Base-by-base conservation (phyloP, 2,797 vertebrate species). In the Labroides dimidiatus region DNA sequence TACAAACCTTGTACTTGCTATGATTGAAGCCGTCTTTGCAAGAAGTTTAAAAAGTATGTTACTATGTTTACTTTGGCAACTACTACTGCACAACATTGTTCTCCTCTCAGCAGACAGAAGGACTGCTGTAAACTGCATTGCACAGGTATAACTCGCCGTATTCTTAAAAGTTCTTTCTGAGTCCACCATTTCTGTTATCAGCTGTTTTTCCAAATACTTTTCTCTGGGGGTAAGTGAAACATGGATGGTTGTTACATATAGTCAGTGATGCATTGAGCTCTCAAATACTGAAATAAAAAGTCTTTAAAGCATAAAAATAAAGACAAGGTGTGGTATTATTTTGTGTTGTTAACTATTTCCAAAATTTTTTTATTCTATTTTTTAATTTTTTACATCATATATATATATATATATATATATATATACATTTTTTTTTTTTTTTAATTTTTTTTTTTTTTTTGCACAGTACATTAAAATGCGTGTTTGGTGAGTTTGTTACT, bases 191-290 rank as follows among this genome's bases (percentile, higher is more conserved):
- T 48, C 14, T 80, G 81, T 87, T 84, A 84, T 43, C 58, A 78
- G 52, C 55, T 64, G 23, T 65, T 69, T 72, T 84, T 30, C 68
- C 68, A 42, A 50, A 49, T 4, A 33, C 27, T 58, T 60, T 66
- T 82, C 49, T 64, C 70, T 66, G 56, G 53, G 45, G 30, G 30
- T 62, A 48, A 59, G 33, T 77, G 39, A 75, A 68, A 58, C 39
- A 48, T 72, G 68, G 66, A 76, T 84, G 49, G 52, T 56, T 86
- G 77, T 85, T 86, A 64, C 75, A 75, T 78, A 61, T 69, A 72
- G 47, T 77, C 69, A 61, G 63, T 59, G 47, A 72, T 82, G 69
- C 82, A 86, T 75, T 83, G 61, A 77, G 72, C 84, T 73, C 54
- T 68, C 11, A 64, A 55, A 84, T 83, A 84, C 82, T 90, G 77